Base-by-base conservation (phyloP, 2,797 vertebrate genomes). In the Cossypha niveicapilla region DNA sequence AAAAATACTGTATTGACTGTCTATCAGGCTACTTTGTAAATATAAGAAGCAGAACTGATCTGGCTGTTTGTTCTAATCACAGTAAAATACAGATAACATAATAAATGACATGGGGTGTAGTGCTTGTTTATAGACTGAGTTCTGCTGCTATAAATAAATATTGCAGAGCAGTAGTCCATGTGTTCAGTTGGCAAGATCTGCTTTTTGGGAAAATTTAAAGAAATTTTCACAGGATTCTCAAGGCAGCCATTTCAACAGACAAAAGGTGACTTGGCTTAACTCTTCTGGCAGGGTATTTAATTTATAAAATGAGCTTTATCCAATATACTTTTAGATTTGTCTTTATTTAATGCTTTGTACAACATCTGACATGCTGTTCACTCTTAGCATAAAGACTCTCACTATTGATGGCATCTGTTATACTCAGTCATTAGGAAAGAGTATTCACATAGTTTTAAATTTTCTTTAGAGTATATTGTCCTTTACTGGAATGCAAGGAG, bases 11-110 rank as follows among this genome's bases (percentile, higher is more conserved):
- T 90, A 97, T 82, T 25, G 83, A 96, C 71, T 80, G 42, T 56
- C 74, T 47, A 82, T 87, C 4, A 7, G 66, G 35, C 73, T 91
- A 70, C 87, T 95, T 86, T 94, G 75, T 94, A 96, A 95, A 94
- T 88, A 92, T 61, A 94, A 95, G 84, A 83, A 79, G 54, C 67
- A 75, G 30, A 83, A 93, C 94, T 90, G 93, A 94, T 95, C 91
- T 95, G 18, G 25, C 45, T 95, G 45, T 91, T 97, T 92, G 80
- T 90, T 92, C 94, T 95, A 96, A 97, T 96, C 93, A 83, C 28
- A 83, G 76, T 85, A 92, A 93, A 97, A 75, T 94, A 62, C 68
- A 71, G 85, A 86, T 45, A 96, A 79, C 74, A 35, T 45, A 96
- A 89, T 37, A 91, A 68, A 84, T 73, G 24, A 23, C 51, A 80